Evolutionary conservation across 2,797 vertebrate species (phyloP).

Genomic region (Lacerta agilis): DNA sequence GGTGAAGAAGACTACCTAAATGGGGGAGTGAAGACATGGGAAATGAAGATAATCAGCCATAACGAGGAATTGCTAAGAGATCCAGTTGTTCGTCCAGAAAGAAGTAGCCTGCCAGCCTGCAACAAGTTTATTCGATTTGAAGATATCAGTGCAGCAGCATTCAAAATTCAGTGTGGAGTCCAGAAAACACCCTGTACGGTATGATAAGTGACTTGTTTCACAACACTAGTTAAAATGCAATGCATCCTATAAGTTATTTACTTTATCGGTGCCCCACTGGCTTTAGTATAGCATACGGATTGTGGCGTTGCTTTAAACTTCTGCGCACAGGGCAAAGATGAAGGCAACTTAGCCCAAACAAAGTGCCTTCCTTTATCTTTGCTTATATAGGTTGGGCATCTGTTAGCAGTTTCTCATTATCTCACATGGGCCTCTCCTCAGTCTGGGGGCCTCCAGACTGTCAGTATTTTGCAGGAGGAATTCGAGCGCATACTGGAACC

Average conservation of each 20-base stretch:
- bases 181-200: constrained; percentile 93
- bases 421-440: neutral
- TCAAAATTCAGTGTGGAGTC: constrained; percentile 86
- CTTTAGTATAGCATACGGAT: neutral
- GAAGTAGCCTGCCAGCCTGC: constrained; percentile 59
- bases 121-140: constrained; percentile 86
- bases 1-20: constrained; percentile 88
- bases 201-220: constrained; percentile 42
- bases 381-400: neutral
- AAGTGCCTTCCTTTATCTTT: neutral
- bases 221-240: neutral
- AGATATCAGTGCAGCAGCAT: constrained; percentile 90
- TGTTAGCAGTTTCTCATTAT: neutral
- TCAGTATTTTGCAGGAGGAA: too few species aligned
- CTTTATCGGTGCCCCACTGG: neutral
- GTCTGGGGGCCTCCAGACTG: neutral
- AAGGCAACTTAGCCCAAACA: neutral
- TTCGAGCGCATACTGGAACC: too few species aligned
- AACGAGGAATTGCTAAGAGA: constrained; percentile 79
- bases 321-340: neutral
- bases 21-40: constrained; percentile 80
- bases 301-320: neutral
- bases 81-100: constrained; percentile 68
- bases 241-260: neutral
- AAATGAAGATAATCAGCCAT: constrained; percentile 74